phyloP scores from a whole-genome alignment of 2,888 invertebrate species.

The Epistrophella euchroma region DNA sequence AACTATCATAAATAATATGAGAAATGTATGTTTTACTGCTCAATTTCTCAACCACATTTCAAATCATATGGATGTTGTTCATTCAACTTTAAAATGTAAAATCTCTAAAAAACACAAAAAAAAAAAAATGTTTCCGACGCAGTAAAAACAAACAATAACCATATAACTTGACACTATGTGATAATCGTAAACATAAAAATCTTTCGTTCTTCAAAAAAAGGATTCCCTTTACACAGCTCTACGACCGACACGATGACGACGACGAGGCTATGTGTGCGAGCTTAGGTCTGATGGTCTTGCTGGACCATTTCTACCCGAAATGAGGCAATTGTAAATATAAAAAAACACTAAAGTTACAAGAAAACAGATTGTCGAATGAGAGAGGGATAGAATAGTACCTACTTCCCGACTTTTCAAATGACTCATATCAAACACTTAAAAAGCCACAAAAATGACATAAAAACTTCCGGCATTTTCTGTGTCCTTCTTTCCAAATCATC shows the following conservation, averaged over 20 bases:
- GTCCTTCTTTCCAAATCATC: background rate
- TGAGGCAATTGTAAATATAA: conserved; percentile 51
- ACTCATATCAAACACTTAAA: conserved; percentile 76
- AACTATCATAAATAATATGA: background rate
- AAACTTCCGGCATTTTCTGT: conserved; percentile 60
- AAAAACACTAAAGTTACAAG: conserved; percentile 61
- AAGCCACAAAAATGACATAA: conserved; percentile 74
- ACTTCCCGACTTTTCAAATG: conserved; percentile 68
- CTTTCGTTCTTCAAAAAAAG: conserved; percentile 39
- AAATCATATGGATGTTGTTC: background rate
- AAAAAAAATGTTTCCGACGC: background rate
- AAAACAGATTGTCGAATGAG: conserved; percentile 65
- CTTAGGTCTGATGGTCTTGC: background rate
- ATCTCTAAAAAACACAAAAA: conserved; percentile 3
- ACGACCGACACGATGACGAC: no score
- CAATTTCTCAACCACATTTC: background rate
- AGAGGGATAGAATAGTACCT: conserved; percentile 38
- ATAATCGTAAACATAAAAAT: conserved; percentile 67
- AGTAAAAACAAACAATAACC: conserved; percentile 65
- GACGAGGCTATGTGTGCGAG: background rate
- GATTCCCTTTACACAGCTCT: conserved; percentile 33
- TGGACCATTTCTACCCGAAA: conserved; percentile 23
- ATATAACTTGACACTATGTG: conserved; percentile 71
- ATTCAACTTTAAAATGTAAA: conserved; percentile 20
- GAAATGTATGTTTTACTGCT: background rate